Percentiles rank a stretch among this genome's conserved stretches.
Evolutionary conservation across 2,797 vertebrate genomes (phyloP).

Genomic region (Lemur catta): DNA sequence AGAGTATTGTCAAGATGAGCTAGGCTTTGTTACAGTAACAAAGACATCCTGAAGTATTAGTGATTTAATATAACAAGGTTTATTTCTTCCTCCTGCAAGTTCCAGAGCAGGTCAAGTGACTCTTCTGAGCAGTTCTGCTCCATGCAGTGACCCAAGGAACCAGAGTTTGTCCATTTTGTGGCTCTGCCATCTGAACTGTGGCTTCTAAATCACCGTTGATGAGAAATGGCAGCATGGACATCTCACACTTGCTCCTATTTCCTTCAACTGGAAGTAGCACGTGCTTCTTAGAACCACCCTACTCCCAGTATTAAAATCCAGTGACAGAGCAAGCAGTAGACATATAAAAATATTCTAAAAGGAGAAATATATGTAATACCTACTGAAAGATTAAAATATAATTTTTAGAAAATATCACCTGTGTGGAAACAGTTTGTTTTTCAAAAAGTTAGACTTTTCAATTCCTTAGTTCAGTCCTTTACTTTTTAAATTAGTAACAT

Average conservation of each 20-base stretch:
- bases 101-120: neutral
- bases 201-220: neutral
- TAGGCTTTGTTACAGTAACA: neutral
- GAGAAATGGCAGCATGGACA: neutral
- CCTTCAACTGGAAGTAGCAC: neutral
- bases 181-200: neutral
- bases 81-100: neutral
- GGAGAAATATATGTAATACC: neutral
- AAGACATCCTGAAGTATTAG: neutral
- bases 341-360: neutral
- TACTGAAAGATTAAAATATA: neutral
- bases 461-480: neutral
- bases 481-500: neutral
- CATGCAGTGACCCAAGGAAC: neutral
- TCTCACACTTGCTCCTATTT: neutral
- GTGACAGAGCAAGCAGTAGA: neutral
- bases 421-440: neutral
- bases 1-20: neutral
- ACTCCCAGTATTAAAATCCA: neutral
- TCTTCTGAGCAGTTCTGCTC: neutral
- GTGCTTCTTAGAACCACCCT: neutral
- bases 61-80: neutral
- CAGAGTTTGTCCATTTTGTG: neutral
- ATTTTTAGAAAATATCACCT: constrained; percentile 22
- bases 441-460: constrained; percentile 10